Base-by-base conservation (phyloP, 2,888 invertebrate genomes). In the Sialis lutaria region DNA sequence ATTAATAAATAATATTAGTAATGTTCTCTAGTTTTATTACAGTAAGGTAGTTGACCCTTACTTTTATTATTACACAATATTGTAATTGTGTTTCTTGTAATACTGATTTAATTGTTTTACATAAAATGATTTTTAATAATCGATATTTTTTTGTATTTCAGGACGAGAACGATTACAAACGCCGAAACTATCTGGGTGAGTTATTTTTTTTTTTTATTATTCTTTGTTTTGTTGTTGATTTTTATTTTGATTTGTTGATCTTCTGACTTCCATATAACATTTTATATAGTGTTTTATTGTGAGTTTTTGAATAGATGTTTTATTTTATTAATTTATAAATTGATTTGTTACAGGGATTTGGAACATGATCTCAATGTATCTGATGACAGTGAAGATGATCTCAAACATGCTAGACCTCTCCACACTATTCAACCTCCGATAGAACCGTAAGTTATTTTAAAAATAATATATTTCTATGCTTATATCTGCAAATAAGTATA, bases 381-480 rank as follows among this genome's bases (percentile, higher is more conserved):
- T 12, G 86, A 73, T 52, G 70, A 85, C 62, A 86, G 85, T 58
- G 86, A 87, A 55, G 85, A 86, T 58, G 84, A 85, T 48, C 62
- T 63, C 32, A 64, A 64, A 48, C 65, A 47, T 42, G 32, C 42
- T 41, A 47, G 42, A 37, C 31, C 47, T 22, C 57, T 58, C 42
- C 61, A 62, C 49, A 57, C 60, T 43, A 58, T 67, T 55, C 62
- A 67, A 53, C 60, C 62, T 41, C 45, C 53, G 50, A 57, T 61
- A 52, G 64, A 63, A 56, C 65, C 59, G 64, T 64, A 58, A 59
- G 61, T 57, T 8, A 9, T 50, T 33, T 63, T 73, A 65, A 57
- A 73, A 54, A 55, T 41, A 13, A 22, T 13, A 22, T 6, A 22
- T 12, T 22, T 41, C 22, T 22, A 43, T 33, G 5, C 6, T 4